These are phyloP conservation scores for Synanthedon myopaeformis DNA, from an alignment of 2,888 invertebrate genomes.

Conservation along the genomic window DNA sequence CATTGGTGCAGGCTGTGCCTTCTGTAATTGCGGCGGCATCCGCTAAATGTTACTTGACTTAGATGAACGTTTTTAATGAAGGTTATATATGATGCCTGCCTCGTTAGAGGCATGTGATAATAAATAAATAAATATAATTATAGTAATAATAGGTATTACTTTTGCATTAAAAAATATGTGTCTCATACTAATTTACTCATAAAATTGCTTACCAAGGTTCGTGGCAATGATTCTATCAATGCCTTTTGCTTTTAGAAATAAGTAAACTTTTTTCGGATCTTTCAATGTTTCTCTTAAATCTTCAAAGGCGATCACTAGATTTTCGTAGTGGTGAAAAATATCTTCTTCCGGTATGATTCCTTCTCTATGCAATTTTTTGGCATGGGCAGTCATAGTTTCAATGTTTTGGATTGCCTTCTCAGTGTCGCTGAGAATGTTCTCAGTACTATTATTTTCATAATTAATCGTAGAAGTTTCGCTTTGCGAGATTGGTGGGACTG, in stretches of 20 bases:
- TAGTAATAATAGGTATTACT: too few relatives aligned
- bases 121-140: too few relatives aligned
- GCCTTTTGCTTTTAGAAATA: constrained; percentile 37
- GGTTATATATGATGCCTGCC: too few relatives aligned
- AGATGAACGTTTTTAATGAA: too few relatives aligned
- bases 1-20: too few relatives aligned
- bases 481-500: neutral
- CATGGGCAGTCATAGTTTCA: constrained; percentile 12
- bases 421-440: constrained; percentile 8
- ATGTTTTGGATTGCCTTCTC: constrained; percentile 18
- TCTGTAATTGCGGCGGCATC: too few relatives aligned
- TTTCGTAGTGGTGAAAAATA: constrained; percentile 15
- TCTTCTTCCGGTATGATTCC: constrained; percentile 16
- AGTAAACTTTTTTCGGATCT: constrained; percentile 23
- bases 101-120: too few relatives aligned
- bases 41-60: too few relatives aligned
- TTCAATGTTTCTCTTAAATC: constrained; percentile 23
- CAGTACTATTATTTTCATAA: too few relatives aligned
- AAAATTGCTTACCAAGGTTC: constrained; percentile 12
- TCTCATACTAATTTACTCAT: too few relatives aligned
- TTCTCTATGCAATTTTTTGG: constrained; percentile 12
- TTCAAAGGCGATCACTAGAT: constrained; percentile 20
- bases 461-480: too few relatives aligned
- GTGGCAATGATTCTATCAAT: constrained; percentile 28
- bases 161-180: too few relatives aligned